Percentiles rank a stretch among this genome's conserved stretches.
These are phyloP conservation scores for Microcaecilia unicolor DNA, from an alignment of 2,797 vertebrate genomes.

Conservation along the genomic window DNA sequence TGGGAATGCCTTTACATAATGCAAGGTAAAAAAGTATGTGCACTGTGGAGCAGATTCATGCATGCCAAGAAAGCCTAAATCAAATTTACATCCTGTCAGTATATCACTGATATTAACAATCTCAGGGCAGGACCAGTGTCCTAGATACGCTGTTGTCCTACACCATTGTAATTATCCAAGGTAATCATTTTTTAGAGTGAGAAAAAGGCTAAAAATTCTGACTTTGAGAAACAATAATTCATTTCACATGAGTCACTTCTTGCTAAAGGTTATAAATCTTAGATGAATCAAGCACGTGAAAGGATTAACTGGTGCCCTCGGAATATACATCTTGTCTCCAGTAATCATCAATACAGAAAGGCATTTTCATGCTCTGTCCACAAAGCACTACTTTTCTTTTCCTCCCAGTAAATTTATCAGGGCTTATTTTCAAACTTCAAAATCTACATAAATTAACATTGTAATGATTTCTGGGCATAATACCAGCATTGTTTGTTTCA, in stretches of 20 bases:
- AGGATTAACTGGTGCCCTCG: conserved; percentile 6
- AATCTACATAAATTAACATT: too few species aligned
- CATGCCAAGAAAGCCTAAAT: too few species aligned
- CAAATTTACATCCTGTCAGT: too few species aligned
- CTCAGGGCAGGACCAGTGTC: neutral
- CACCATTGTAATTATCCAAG: neutral
- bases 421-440: too few species aligned
- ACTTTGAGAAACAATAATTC: neutral
- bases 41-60: too few species aligned
- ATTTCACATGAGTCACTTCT: conserved; percentile 5
- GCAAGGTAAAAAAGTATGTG: too few species aligned
- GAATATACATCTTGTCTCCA: conserved; percentile 6
- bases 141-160: neutral
- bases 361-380: too few species aligned
- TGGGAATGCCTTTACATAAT: too few species aligned
- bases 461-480: too few species aligned
- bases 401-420: too few species aligned
- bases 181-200: neutral
- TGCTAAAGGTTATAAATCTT: conserved; percentile 4
- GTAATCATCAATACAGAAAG: conserved; percentile 3
- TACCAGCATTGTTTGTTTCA: too few species aligned
- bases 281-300: conserved; percentile 5
- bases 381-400: neutral
- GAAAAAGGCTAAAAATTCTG: neutral
- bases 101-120: too few species aligned